Base-by-base conservation (phyloP, 2,888 invertebrate genomes). In the Diarsia dahlii region DNA sequence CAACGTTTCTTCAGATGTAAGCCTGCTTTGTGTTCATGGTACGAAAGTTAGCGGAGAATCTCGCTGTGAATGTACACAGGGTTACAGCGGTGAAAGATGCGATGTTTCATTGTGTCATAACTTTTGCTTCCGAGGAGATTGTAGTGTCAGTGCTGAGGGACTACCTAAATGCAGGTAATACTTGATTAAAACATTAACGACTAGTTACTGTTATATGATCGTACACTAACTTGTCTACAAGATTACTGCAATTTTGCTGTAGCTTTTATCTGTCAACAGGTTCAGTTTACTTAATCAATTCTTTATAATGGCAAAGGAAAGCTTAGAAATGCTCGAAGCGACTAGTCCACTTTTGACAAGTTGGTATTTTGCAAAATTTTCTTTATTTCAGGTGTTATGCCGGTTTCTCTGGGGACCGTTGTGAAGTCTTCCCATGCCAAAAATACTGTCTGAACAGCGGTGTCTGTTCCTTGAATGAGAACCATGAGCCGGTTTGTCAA, bases 381-480 rank as follows among this genome's bases (percentile, higher is more conserved):
- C 5, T 18, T 28, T 18, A 18, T 60, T 60, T 89, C 91, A 95
- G 96, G n/a, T 97, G 97, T 83, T 87, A 89, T n/a, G 83, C 81
- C 15, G 94, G 94, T 12, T 96, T 92, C 83, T 88, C 84, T 1
- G 97, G 97, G 2, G 75, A 85, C 1, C 92, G 97, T 65, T 97
- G 97, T 82, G 96, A 97, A 80, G 87, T 90, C 0, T 92, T n/a
- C 18, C n/a, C n/a, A 18, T 62, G 74, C n/a, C 28, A 60, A 28
- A 28, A 28, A 18, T 18, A 60, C 34, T 60, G 58, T 54, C n/a
- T 54, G 4, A 54, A 54, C 12, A 54, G 18, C 34, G 58, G 58
- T 3, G 28, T 9, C 58, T 58, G 28, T 58, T 15, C 58, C 18
- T 2, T 58, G 8, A 34, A 34, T 18, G 28, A 60, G 18, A 34